These are phyloP conservation scores for Chironomus tepperi DNA, from an alignment of 1,140 invertebrate species.

Conservation along the genomic window DNA sequence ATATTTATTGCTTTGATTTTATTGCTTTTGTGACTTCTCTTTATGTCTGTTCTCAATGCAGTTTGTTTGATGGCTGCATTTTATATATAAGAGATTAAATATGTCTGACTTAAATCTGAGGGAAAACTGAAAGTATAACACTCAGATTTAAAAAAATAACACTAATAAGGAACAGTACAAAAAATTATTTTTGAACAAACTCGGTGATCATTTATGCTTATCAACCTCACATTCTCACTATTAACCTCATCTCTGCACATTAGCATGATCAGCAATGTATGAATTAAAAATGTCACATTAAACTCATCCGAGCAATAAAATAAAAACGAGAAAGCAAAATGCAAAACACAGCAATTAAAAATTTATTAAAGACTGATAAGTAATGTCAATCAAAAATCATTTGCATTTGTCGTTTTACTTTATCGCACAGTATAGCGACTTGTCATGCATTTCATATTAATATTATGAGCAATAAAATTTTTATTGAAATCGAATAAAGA, in stretches of 20 bases:
- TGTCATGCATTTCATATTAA: background rate
- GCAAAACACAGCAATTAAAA: slow-evolving; percentile 1
- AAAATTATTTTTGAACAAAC: too few relatives aligned
- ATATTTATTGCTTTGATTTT: background rate
- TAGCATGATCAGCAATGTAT: background rate
- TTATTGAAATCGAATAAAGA: background rate
- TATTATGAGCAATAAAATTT: background rate
- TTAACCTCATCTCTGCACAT: too few relatives aligned
- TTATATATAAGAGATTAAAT: too few relatives aligned
- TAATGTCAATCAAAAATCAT: slow-evolving; percentile 7
- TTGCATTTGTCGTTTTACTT: slow-evolving; percentile 5
- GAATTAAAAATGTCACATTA: slow-evolving; percentile 8
- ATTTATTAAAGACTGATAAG: background rate
- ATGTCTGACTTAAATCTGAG: too few relatives aligned
- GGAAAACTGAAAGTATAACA: too few relatives aligned
- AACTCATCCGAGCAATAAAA: background rate
- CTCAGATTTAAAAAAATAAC: too few relatives aligned
- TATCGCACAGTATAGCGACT: background rate
- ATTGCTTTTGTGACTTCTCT: background rate
- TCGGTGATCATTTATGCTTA: too few relatives aligned
- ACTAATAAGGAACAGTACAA: too few relatives aligned
- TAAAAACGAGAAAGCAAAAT: background rate
- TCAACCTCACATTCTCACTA: too few relatives aligned
- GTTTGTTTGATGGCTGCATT: too few relatives aligned
- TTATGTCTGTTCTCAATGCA: too few relatives aligned